phyloP scores from a whole-genome alignment of 2,888 invertebrate genomes.

The Dicyrtomina minuta region DNA sequence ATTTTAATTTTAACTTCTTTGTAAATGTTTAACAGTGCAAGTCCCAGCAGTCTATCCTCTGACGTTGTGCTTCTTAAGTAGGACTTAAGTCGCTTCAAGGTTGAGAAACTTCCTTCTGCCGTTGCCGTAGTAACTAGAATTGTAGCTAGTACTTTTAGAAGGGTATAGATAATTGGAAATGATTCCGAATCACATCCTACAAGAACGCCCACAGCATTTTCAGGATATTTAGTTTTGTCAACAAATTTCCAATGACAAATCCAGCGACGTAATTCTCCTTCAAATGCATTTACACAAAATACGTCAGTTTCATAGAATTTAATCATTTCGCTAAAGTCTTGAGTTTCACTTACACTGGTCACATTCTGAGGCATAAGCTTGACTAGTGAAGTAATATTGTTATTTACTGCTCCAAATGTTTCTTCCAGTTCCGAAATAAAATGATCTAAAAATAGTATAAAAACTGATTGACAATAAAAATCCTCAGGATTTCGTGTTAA shows the following conservation, averaged over 20 bases:
- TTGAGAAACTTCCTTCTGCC: constrained; percentile 5
- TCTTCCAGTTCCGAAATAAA: background rate
- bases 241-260: background rate
- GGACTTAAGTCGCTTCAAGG: background rate
- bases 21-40: background rate
- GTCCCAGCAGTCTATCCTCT: background rate
- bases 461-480: background rate
- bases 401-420: background rate
- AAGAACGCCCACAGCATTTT: background rate
- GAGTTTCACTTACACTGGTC: too few species aligned
- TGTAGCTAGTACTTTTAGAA: constrained; percentile 8
- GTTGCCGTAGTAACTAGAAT: constrained; percentile 6
- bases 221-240: background rate
- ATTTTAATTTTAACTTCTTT: background rate
- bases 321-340: background rate
- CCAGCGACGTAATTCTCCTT: background rate
- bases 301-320: background rate
- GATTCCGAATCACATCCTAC: background rate
- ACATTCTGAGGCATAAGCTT: too few species aligned
- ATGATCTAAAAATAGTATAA: background rate
- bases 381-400: too few species aligned
- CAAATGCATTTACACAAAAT: background rate
- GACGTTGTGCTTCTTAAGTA: background rate
- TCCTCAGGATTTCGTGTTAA: background rate
- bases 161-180: background rate